These are phyloP conservation scores for Drosophila bipectinata DNA, from an alignment of 1,140 invertebrate species.

Conservation along the genomic window DNA sequence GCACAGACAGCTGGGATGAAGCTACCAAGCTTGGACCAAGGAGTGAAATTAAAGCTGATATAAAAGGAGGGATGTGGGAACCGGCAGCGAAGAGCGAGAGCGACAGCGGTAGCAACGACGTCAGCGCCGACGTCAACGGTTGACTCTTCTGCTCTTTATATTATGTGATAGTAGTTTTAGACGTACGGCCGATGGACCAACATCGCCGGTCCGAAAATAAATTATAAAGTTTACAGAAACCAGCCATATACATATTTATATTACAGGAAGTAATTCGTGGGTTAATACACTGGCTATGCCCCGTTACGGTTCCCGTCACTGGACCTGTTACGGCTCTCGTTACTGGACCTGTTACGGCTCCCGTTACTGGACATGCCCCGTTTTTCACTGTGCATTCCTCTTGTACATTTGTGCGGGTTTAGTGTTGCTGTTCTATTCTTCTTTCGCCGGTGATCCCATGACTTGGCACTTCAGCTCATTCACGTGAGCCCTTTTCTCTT, in stretches of 20 bases:
- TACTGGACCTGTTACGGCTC: no score
- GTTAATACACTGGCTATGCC: background rate
- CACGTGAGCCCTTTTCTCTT: no score
- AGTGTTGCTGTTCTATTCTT: no score
- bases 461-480: no score
- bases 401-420: no score
- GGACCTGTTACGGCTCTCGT: no score
- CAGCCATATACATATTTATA: background rate
- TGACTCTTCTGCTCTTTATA: background rate
- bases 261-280: background rate
- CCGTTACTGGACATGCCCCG: no score
- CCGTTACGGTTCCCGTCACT: no score
- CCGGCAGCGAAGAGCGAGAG: background rate
- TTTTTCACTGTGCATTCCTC: no score
- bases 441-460: no score
- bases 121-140: background rate
- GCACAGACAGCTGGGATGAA: conserved; percentile 5
- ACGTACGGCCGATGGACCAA: background rate
- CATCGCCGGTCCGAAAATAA: conserved; percentile 6
- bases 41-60: conserved; percentile 5
- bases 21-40: conserved; percentile 2
- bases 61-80: conserved; percentile 9
- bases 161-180: background rate
- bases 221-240: background rate
- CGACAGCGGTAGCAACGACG: background rate